phyloP scores from a whole-genome alignment of 2,113 vertebrate genomes.

The Tricholaema leucomelas region DNA sequence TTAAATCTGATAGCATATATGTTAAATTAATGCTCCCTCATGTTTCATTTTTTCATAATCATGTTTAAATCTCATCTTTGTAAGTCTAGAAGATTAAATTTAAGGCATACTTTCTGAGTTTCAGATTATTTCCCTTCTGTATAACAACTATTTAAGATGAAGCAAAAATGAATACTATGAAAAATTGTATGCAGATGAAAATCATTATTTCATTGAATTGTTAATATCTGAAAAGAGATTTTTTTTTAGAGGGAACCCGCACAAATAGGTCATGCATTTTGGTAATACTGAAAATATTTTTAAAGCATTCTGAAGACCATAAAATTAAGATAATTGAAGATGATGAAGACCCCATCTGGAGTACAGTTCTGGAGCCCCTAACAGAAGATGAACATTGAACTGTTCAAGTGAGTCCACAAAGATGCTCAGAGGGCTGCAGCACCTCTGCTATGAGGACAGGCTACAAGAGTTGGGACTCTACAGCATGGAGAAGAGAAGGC shows the following conservation, averaged over 20 bases:
- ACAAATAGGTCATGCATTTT: neutral
- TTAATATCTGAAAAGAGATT: neutral
- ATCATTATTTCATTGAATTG: neutral
- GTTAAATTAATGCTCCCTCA: neutral
- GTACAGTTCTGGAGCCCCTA: no score
- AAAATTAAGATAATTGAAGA: neutral
- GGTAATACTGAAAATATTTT: neutral
- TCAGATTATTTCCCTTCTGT: conserved; percentile 9
- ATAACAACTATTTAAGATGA: conserved; percentile 12
- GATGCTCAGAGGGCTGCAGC: no score
- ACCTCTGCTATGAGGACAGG: no score
- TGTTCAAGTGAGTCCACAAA: no score
- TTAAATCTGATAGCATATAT: conserved; percentile 1
- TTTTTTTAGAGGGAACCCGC: neutral
- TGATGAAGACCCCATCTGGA: neutral
- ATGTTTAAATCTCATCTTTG: conserved; percentile 36
- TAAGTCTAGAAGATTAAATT: conserved; percentile 33
- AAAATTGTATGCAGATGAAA: conserved; percentile 28
- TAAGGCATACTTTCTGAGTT: conserved; percentile 9
- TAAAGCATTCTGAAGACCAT: neutral
- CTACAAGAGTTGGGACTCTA: no score
- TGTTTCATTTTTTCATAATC: conserved; percentile 16
- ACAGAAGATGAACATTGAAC: no score
- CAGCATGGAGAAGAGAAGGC: no score
- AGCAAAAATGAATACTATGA: conserved; percentile 22